Evolutionary conservation across 2,888 invertebrate species (phyloP), one percentile per base, ranked within the genome.

Genomic region (Orthonevra nobilis): DNA sequence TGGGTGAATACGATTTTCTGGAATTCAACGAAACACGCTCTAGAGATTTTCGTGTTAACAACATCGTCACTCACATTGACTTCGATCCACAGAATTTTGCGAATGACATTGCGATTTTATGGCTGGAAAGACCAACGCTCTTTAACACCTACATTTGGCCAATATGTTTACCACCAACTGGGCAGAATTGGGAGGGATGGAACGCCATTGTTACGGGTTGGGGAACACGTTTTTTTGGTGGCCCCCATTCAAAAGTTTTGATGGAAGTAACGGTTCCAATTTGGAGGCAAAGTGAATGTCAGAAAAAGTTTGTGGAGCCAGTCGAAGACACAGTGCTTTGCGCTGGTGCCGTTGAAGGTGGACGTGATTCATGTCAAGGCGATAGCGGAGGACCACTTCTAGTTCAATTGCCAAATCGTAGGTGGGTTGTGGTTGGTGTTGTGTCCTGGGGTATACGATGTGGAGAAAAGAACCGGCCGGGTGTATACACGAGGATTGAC

Each of bases 401-500:
- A 88, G 91, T 93, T 83, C 94, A 94, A 86, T 89, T 94, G 84
- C 89, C 92, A 1, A 93, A 93, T 85, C 93, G 93, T 0, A 92
- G 94, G 44, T 96, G 96, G 96, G 91, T 93, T 0, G 90, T 91
- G 20, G 90, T 95, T 40, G 96, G 96, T 0, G 90, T 97, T 61
- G 96, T 96, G 0, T 96, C 96, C 0, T 96, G 95, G 95, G 96
- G 96, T 9, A 90, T 95, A 30, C 91, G 93, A 1, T 97, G 96
- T 85, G 96, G 95, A 0, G 92, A 93, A 81, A 91, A 92, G 15
- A 91, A 91, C 46, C 92, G 92, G 70, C 96, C 96, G 0, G 96
- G 96, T 1, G 90, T 96, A 23, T 96, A 96, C 86, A 93, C 94
- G 0, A 90, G 93, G 28, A 94, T 96, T 0, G 86, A 86, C 58